Conservation (phyloP, 2,113 vertebrate species). For the Potamarius usumacintae region DNA sequence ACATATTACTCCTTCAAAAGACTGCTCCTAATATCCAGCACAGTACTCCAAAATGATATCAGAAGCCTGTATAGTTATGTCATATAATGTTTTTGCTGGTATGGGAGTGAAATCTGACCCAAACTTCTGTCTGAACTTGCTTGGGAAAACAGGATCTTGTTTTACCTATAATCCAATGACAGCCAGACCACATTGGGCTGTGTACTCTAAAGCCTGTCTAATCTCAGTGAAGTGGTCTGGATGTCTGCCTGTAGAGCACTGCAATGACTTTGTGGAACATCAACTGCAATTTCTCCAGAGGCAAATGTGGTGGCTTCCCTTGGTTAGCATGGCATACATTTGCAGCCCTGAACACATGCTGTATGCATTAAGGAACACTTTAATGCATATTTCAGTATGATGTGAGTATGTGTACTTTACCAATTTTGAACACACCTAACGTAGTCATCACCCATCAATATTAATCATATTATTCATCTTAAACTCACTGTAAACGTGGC, state of each 20-base stretch:
- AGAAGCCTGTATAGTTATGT: not conserved
- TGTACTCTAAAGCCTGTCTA: conserved; percentile 65
- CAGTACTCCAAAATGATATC: not conserved
- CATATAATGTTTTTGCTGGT: conserved; percentile 10
- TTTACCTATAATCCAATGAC: conserved; percentile 51
- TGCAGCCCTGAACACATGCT: not conserved
- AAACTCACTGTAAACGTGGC: not conserved
- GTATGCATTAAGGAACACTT: not conserved
- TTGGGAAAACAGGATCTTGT: conserved; percentile 63
- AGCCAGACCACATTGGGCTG: conserved; percentile 66
- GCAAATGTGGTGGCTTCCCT: conserved; percentile 64
- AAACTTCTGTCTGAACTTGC: conserved; percentile 66
- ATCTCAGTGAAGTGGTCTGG: conserved; percentile 71
- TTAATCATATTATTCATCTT: not conserved
- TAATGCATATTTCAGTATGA: not conserved
- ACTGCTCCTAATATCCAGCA: not conserved
- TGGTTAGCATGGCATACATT: conserved; percentile 61
- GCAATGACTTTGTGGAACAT: conserved; percentile 31
- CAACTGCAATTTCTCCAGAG: conserved; percentile 41
- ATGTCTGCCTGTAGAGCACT: conserved; percentile 66
- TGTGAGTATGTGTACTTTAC: not conserved
- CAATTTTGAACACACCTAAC: not conserved
- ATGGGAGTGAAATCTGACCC: conserved; percentile 46
- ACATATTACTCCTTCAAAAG: not conserved
- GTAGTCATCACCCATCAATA: not conserved